Evolutionary conservation across 2,113 vertebrate genomes (phyloP).

Genomic region (Erinaceus europaeus): DNA sequence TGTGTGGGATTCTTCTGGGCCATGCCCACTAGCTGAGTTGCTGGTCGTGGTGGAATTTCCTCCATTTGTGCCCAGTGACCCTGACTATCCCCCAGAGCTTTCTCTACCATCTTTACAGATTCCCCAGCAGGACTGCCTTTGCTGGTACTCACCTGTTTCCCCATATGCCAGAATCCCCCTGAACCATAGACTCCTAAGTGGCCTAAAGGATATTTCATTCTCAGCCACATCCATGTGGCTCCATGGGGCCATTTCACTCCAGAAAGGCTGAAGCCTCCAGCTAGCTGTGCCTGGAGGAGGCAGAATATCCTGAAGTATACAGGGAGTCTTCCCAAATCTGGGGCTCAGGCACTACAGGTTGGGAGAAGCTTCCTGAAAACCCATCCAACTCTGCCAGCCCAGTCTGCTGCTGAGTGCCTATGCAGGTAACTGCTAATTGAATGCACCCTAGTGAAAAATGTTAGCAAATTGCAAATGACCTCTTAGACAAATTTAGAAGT

Average conservation of each 20-base stretch:
- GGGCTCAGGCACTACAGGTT: too few species aligned
- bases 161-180: background rate
- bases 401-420: too few species aligned
- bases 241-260: background rate
- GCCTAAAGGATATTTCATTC: rapidly evolving
- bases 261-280: background rate
- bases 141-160: rapidly evolving
- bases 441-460: conserved; percentile 68
- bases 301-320: background rate
- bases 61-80: too few species aligned
- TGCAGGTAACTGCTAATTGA: conserved; percentile 68
- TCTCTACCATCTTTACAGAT: too few species aligned
- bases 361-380: conserved; percentile 11
- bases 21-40: rapidly evolving
- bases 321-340: conserved; percentile 6
- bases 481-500: conserved; percentile 72
- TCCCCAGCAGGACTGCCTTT: too few species aligned
- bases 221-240: rapidly evolving
- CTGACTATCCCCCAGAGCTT: too few species aligned
- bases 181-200: rapidly evolving
- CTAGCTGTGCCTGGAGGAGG: rapidly evolving
- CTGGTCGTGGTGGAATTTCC: too few species aligned
- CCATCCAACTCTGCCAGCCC: too few species aligned
- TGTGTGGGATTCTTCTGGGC: too few species aligned
- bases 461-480: conserved; percentile 80